Percentiles rank a stretch among this genome's conserved stretches.
phyloP scores from a whole-genome alignment of 2,113 vertebrate species.

The Phoxinus phoxinus region DNA sequence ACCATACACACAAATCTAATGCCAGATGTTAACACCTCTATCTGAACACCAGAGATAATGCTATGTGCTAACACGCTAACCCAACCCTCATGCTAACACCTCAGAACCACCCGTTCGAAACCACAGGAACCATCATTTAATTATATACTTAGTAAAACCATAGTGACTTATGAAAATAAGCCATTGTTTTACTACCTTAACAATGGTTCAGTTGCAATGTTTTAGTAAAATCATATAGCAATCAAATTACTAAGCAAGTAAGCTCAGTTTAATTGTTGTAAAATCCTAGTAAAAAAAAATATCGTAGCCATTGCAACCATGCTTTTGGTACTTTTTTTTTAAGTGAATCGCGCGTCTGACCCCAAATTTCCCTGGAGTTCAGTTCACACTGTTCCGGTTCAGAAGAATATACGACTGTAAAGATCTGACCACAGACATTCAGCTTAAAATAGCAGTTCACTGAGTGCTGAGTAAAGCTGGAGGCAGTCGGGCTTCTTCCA shows the following conservation, averaged over 20 bases:
- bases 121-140: neutral
- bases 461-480: neutral
- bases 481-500: neutral
- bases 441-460: constrained; percentile 15
- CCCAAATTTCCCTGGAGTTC: neutral
- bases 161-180: neutral
- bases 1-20: neutral
- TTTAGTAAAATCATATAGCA: neutral
- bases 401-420: neutral
- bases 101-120: neutral
- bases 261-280: neutral
- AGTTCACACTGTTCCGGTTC: neutral
- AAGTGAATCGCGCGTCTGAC: neutral
- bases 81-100: neutral
- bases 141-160: neutral
- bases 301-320: neutral
- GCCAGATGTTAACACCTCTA: constrained; percentile 7
- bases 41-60: neutral
- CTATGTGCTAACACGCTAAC: constrained; percentile 1
- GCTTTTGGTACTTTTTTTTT: neutral
- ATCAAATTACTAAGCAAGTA: too few species aligned
- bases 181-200: neutral
- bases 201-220: neutral
- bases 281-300: neutral
- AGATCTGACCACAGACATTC: neutral